Base-by-base conservation (phyloP, 2,113 vertebrate genomes). In the Oreotrochilus melanogaster region DNA sequence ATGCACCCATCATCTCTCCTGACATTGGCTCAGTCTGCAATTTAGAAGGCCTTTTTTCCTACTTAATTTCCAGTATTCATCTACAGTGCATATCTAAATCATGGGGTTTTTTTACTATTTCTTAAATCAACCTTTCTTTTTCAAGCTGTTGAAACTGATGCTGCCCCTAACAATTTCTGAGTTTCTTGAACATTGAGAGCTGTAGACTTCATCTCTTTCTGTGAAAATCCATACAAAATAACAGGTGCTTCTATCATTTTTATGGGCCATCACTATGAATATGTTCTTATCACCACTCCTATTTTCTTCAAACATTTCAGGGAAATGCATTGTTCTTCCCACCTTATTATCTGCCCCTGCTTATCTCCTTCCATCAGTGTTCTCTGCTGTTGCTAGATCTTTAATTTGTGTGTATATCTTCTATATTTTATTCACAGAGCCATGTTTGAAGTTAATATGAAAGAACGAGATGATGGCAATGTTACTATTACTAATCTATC, bases 381-480 rank as follows among this genome's bases (percentile, higher is more conserved):
- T 73, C 61, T 84, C 28, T 58, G 64, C 50, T 81, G 87, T 96
- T 86, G 53, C 51, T 78, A 53, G 53, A 72, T 83, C 33, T 88
- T 87, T 96, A 94, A 94, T 91, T 80, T 78, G 21, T 86, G 33
- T 92, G 67, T 94, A 4, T 96, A 54, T 97, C 71, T 95, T 96
- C 70, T 97, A 10, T 96, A 75, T 96, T 96, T 95, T 97, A 96
- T 93, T 88, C 87, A 42, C 97, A 99, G 99, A 97, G 99, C 99
- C 84, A 99, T 99, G 99, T 99, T 99, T 97, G 99, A 99, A 98
- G 98, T 99, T 91, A 98, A 99, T 94, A 99, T 99, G 99, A 98
- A 98, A 95, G 99, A 99, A 98, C 97, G 99, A 88, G 99, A 98
- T 82, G 99, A 98, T 88, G 99, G 99, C 76, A 98, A 98, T 56